Base-by-base conservation (phyloP, 2,888 invertebrate genomes). In the Eupithecia inturbata region DNA sequence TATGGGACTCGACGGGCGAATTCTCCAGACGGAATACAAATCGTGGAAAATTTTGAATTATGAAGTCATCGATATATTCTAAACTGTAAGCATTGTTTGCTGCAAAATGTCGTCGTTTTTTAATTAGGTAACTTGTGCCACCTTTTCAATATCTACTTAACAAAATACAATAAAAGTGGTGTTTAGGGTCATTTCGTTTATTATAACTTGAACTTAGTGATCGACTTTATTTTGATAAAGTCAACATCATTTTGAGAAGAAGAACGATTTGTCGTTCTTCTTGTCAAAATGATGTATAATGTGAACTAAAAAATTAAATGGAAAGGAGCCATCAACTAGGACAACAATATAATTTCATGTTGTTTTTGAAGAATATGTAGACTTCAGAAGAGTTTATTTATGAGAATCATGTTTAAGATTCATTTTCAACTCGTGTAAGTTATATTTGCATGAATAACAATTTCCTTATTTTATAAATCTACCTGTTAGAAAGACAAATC, bases 1-100 rank as follows among this genome's bases (percentile, higher is more conserved):
- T 91, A 91, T 88, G 89, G 87, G 88, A 88, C 86, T 84, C 87
- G 87, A 87, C 84, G 87, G 86, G 88, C 87, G 89, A 89, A 91
- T 89, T 89, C 90, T 91, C 91, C 88, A 92, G 90, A 92, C 89
- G 81, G 93, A 92, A 94, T 94, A 93, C 89, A 89, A 91, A 93
- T 91, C 82, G 91, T 91, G 92, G 92, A 93, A 92, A 92, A 90
- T 92, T 92, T 91, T 89, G 87, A 90, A 89, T 87, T 84, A 83
- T 87, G 81, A 85, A 84, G 83, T 88, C 88, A 87, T 86, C 87
- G 85, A 89, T 88, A 83, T 86, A 87, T 85, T 85, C 82, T 76
- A 79, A 81, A 83, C 84, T 84, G 83, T 84, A 84, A 81, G 82
- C 80, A 81, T 79, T 79, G 81, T 81, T 79, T 80, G 72, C 78